Conservation (phyloP, 2,113 vertebrate genomes). For the Hiodon alosoides region DNA sequence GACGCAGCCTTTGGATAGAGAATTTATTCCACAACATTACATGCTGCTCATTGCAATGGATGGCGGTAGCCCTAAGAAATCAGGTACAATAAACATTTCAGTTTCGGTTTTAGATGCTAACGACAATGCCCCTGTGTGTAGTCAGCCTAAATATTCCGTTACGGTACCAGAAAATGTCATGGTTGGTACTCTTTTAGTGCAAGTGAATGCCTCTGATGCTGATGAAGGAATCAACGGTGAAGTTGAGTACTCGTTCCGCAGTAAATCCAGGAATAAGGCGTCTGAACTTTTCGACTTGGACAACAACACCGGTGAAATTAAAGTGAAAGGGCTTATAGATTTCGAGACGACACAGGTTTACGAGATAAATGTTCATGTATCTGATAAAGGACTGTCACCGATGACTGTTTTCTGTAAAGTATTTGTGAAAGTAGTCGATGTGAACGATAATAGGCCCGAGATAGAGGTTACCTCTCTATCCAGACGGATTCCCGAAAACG, state of each 20-base stretch:
- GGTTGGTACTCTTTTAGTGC: constrained; percentile 14
- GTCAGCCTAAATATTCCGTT: constrained; percentile 24
- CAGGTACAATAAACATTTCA: constrained; percentile 36
- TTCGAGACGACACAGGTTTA: constrained; percentile 39
- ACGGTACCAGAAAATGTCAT: constrained; percentile 30
- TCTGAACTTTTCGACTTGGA: constrained; percentile 28
- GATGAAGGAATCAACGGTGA: constrained; percentile 37
- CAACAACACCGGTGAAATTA: constrained; percentile 30
- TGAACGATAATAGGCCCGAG: constrained; percentile 69
- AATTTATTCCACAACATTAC: constrained; percentile 11
- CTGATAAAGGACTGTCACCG: constrained; percentile 39
- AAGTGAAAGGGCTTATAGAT: constrained; percentile 31
- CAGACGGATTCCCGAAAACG: constrained; percentile 42
- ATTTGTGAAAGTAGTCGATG: constrained; percentile 49
- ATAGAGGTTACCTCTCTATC: constrained; percentile 57
- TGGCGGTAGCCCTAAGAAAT: constrained; percentile 41
- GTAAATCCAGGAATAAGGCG: background rate
- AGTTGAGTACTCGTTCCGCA: constrained; percentile 27
- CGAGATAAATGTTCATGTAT: constrained; percentile 49
- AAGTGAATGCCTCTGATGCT: constrained; percentile 22
- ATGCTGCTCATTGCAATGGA: constrained; percentile 41
- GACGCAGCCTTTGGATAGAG: constrained; percentile 29
- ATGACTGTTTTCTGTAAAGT: constrained; percentile 45
- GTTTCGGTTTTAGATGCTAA: constrained; percentile 48
- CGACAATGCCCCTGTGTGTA: constrained; percentile 46